Evolutionary conservation across 2,888 invertebrate genomes (phyloP).

Genomic region (Suillia variegata): DNA sequence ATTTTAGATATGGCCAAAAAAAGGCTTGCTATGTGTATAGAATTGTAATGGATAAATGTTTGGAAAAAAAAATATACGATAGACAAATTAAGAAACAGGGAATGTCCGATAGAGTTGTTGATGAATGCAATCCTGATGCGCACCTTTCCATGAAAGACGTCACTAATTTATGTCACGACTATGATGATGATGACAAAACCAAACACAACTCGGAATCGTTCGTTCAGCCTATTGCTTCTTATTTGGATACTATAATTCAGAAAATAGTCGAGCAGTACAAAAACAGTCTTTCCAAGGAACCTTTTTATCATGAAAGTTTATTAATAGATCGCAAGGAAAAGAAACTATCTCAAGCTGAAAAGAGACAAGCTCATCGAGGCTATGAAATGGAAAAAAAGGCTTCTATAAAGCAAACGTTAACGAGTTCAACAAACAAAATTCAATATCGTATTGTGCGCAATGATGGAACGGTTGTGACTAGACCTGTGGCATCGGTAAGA

Average conservation of each 20-base stretch:
- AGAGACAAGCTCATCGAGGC: slow-evolving; percentile 85
- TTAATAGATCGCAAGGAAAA: slow-evolving; percentile 94
- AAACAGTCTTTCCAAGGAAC: slow-evolving; percentile 75
- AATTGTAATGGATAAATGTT: slow-evolving; percentile 93
- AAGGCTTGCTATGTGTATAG: slow-evolving; percentile 96
- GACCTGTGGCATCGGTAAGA: slow-evolving; percentile 71
- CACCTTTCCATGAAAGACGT: slow-evolving; percentile 88
- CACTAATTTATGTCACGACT: slow-evolving; percentile 87
- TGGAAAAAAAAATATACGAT: slow-evolving; percentile 98
- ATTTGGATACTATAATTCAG: slow-evolving; percentile 82
- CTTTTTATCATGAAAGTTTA: slow-evolving; percentile 94
- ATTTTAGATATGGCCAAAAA: slow-evolving; percentile 81
- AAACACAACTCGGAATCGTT: slow-evolving; percentile 68
- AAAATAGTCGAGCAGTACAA: slow-evolving; percentile 71
- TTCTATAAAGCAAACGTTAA: slow-evolving; percentile 68
- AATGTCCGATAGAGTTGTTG: slow-evolving; percentile 97
- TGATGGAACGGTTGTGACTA: slow-evolving; percentile 67
- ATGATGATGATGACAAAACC: slow-evolving; percentile 74
- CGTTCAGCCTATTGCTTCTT: slow-evolving; percentile 62
- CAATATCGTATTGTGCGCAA: slow-evolving; percentile 68
- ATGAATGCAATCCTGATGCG: slow-evolving; percentile 97
- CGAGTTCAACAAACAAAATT: slow-evolving; percentile 61
- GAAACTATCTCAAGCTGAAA: slow-evolving; percentile 91
- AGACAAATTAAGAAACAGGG: slow-evolving; percentile 98
- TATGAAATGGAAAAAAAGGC: slow-evolving; percentile 95